phyloP scores from a whole-genome alignment of 2,113 vertebrate genomes.

The Cyphomyrus discorhynchus region DNA sequence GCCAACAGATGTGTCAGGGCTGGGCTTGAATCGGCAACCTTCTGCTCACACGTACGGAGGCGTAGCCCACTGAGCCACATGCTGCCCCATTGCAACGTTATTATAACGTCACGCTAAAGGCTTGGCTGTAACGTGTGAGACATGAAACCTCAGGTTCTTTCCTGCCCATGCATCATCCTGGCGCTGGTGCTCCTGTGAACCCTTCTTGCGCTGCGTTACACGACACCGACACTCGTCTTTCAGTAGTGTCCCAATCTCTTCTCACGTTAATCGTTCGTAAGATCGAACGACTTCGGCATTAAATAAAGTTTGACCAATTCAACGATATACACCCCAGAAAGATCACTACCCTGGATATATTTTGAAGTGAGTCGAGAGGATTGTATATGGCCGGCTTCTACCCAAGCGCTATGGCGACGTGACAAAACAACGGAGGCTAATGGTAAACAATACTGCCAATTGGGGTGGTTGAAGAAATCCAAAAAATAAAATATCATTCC shows the following conservation, averaged over 20 bases:
- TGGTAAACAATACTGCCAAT: neutral
- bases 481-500: neutral
- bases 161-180: neutral
- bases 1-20: no score
- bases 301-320: neutral
- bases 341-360: neutral
- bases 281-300: neutral
- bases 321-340: no score
- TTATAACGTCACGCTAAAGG: neutral
- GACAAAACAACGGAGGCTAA: neutral
- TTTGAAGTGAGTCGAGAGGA: neutral
- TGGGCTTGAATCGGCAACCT: no score
- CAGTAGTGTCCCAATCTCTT: neutral
- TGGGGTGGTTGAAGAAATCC: neutral
- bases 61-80: no score
- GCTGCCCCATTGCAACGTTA: no score
- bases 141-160: neutral
- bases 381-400: neutral
- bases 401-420: neutral
- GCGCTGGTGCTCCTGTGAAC: neutral
- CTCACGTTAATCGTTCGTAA: neutral
- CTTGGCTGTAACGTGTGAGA: neutral
- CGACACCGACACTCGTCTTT: neutral
- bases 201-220: neutral
- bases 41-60: no score